Evolutionary conservation across 2,797 vertebrate genomes (phyloP), one percentile per base, ranked within the genome.

Genomic region (Ctenopoma kingsleyae): DNA sequence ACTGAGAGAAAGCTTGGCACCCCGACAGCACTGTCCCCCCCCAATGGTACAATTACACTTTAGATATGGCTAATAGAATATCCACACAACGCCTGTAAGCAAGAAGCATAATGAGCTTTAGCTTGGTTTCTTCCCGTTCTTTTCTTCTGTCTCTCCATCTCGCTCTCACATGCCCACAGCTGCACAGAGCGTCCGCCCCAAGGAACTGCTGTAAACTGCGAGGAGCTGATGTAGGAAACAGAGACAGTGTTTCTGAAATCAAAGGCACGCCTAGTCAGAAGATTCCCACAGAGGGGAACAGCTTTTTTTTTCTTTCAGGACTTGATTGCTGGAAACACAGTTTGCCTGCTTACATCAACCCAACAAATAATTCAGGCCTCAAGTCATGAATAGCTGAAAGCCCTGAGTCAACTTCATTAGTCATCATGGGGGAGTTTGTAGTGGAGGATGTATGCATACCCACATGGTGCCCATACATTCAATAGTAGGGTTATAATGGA

Each of bases 1-100:
- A 80, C 91, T 90, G 85, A 92, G 86, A 90, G 90, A 92, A 87
- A 90, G 84, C 89, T 68, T 92, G 91, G 90, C 90, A 91, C 84
- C 82, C 83, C 81, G 53, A 90, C 90, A 90, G 87, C 83, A 76
- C 81, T 64, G 67, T 27, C 71, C 73, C 76, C 71, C 83, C 89
- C 84, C 89, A 80, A 87, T 35, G 89, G 92, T 90, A 89, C 91
- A 92, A 93, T 93, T 93, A 94, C 92, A 93, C 89, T 91, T 93
- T 91, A 88, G 90, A 92, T 91, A 93, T 89, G 91, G 90, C 87
- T 92, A 89, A 92, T 93, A 93, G 91, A 93, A 94, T 92, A 91
- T 79, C 83, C 87, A 89, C 89, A 91, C 91, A 88, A 90, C 71
- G 89, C 89, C 89, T 89, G 86, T 91, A 91, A 92, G 90, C 88